Base-by-base conservation (phyloP, 1,140 invertebrate species). In the Brachionus calyciflorus region DNA sequence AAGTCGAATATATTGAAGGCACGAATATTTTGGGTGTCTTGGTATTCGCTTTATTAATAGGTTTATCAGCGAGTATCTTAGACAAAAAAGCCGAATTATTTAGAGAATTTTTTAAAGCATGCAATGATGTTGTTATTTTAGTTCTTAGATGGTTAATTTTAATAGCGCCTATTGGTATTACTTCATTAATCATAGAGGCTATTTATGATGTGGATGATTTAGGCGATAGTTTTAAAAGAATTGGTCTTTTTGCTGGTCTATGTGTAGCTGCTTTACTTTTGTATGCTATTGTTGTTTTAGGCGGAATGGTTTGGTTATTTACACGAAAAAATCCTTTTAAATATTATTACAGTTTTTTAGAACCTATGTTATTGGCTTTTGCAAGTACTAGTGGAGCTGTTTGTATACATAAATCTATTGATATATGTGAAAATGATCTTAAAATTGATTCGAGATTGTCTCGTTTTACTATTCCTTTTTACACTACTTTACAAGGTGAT, bases 1-100 rank as follows among this genome's bases (percentile, higher is more conserved):
- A 55, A 73, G 69, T 73, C 3, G 69, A 73, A 7, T 73, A 73
- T 14, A 55, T 73, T 12, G 69, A 73, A 41, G 69, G 69, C 14
- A 51, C 69, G 28, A 73, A 73, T 55, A 73, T 73, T 19, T 21
- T 73, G 30, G 69, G 69, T 14, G 46, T 73, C 24, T 73, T 73
- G n/a, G 33, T 73, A 10, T 73, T 73, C 51, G 69, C 69, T 55
- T 33, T 73, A n/a, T 51, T 73, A 21, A 49, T 73, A 9, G 69
- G 69, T 26, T 14, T 73, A 14, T 30, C 69, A n/a, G 51, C 51
- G 1, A 73, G 69, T 55, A 49, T 73, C 24, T 41, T 73, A 21
- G 69, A 55, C 28, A 55, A 73, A 73, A 46, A 46, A 73, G 69
- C 69, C 24, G 51, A 55, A 41, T 33, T 55, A 24, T 51, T 73